Conservation (phyloP, 1,140 invertebrate genomes). For the Habropoda laboriosa region DNA sequence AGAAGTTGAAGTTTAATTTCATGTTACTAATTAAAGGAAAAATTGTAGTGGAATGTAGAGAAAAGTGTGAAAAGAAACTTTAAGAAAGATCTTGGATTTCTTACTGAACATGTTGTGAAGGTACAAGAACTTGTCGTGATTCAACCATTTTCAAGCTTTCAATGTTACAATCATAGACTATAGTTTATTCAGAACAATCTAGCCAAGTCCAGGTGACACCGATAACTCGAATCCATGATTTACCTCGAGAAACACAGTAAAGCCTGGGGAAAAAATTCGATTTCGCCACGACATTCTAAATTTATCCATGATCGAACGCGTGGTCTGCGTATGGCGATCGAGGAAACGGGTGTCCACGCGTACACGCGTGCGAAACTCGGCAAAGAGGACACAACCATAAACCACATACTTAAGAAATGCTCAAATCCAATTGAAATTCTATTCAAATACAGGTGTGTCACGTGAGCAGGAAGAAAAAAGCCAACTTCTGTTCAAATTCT, state of each 20-base stretch:
- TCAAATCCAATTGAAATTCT: neutral
- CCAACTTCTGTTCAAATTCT: neutral
- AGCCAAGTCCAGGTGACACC: too few relatives aligned
- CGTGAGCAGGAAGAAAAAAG: neutral
- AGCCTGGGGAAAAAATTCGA: neutral
- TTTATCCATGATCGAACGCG: conserved; percentile 28
- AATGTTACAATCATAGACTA: too few relatives aligned
- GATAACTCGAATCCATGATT: neutral
- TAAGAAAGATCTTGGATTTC: too few relatives aligned
- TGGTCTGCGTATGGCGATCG: neutral
- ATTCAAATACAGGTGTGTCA: neutral
- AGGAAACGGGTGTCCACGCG: neutral
- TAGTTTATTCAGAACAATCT: too few relatives aligned
- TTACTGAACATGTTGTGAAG: too few relatives aligned
- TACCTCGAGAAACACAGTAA: neutral
- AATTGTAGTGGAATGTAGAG: too few relatives aligned
- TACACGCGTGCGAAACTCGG: neutral
- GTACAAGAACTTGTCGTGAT: too few relatives aligned
- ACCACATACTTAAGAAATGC: neutral
- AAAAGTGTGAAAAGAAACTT: too few relatives aligned
- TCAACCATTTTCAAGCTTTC: too few relatives aligned
- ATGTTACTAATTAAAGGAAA: too few relatives aligned
- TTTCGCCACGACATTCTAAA: conserved; percentile 17
- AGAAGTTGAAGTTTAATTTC: too few relatives aligned
- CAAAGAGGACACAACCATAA: neutral